A percentile compares a stretch with the other conserved stretches of the same genome.
These are phyloP conservation scores for Malacoraja senta DNA, from an alignment of 2,797 vertebrate species.

Conservation along the genomic window DNA sequence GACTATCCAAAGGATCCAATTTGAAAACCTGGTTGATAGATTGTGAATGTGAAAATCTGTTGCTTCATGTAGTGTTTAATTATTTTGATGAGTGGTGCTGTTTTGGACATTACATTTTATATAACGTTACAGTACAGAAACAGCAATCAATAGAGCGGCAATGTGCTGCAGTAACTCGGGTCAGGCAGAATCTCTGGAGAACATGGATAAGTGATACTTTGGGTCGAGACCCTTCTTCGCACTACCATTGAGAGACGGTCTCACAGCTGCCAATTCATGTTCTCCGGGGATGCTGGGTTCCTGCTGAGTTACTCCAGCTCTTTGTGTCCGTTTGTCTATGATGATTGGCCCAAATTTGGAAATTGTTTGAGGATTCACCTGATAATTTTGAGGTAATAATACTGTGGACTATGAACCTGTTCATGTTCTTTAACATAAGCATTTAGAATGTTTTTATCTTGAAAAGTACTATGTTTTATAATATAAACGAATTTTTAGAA, in stretches of 20 bases:
- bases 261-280: too few species aligned
- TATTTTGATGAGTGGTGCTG: neutral
- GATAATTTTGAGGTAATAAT: neutral
- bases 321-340: neutral
- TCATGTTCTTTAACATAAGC: neutral
- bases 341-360: neutral
- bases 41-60: neutral
- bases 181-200: too few species aligned
- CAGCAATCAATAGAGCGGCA: too few species aligned
- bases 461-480: neutral
- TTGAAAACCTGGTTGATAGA: neutral
- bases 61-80: neutral
- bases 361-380: neutral
- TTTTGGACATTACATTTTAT: neutral
- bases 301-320: too few species aligned
- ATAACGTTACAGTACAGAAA: neutral
- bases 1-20: constrained; percentile 13
- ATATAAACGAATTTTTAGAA: too few species aligned
- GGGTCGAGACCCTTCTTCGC: too few species aligned
- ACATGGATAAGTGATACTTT: too few species aligned
- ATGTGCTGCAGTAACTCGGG: too few species aligned
- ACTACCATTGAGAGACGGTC: too few species aligned
- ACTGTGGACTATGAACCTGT: too few species aligned
- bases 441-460: neutral
- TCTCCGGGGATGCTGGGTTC: too few species aligned